These are phyloP conservation scores for Rynchops niger DNA, from an alignment of 2,113 vertebrate species.

Conservation along the genomic window DNA sequence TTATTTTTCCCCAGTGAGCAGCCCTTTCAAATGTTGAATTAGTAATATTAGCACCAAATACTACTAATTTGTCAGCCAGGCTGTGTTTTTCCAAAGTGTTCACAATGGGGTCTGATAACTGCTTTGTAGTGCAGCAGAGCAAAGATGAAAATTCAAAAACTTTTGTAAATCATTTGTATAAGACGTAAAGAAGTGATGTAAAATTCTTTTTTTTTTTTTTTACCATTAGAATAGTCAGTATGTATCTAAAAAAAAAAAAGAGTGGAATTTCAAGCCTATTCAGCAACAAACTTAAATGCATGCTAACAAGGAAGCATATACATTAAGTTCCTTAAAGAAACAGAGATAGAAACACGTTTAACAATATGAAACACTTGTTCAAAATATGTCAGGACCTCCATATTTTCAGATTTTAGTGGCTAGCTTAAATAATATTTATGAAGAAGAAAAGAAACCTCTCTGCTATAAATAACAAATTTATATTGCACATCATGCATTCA, in stretches of 20 bases:
- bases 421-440: background rate
- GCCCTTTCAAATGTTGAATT: constrained; percentile 76
- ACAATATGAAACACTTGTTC: background rate
- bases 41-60: constrained; percentile 79
- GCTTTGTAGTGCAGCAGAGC: constrained; percentile 48
- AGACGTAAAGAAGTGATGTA: constrained; percentile 8
- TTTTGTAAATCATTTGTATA: constrained; percentile 56
- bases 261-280: background rate
- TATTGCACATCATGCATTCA: background rate
- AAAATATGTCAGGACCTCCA: background rate
- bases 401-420: background rate
- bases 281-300: background rate
- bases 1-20: constrained; percentile 76
- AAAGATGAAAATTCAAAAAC: constrained; percentile 63
- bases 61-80: constrained; percentile 74
- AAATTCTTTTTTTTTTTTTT: background rate
- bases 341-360: background rate
- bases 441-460: background rate
- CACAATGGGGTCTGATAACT: constrained; percentile 65
- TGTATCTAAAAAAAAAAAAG: background rate
- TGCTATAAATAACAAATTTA: background rate
- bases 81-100: constrained; percentile 68
- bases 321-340: background rate
- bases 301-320: background rate
- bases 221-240: background rate